A percentile compares a stretch with the other conserved stretches of the same genome.
Evolutionary conservation across 2,113 vertebrate species (phyloP).

Genomic region (Strix aluco): DNA sequence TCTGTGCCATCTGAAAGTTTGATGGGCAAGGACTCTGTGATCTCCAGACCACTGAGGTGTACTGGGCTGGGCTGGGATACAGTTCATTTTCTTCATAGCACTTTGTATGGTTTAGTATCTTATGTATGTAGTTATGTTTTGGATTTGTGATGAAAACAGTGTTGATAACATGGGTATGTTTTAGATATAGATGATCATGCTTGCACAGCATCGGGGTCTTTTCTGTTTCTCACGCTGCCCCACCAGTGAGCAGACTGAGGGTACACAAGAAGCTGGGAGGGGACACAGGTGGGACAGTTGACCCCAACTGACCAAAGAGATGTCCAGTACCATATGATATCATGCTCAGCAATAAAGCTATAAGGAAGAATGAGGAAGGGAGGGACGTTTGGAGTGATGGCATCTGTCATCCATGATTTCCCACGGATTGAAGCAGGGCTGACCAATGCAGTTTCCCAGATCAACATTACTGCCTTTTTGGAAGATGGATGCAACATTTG

Average conservation of each 20-base stretch:
- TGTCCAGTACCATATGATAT: fast-evolving
- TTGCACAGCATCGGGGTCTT: not conserved
- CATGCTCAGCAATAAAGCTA: too few species aligned
- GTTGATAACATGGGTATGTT: not conserved
- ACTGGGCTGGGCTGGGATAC: not conserved
- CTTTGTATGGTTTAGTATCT: not conserved
- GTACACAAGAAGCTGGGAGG: not conserved
- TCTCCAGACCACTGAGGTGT: not conserved
- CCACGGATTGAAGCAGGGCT: not conserved
- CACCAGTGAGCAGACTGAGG: fast-evolving
- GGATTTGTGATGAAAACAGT: not conserved
- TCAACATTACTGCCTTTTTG: not conserved
- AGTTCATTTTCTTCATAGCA: not conserved
- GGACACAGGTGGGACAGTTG: not conserved
- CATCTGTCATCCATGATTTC: not conserved
- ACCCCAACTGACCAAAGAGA: not conserved
- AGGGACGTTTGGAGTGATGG: fast-evolving
- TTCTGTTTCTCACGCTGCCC: not conserved
- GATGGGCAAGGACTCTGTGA: not conserved
- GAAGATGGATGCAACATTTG: not conserved
- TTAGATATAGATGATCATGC: not conserved
- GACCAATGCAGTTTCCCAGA: not conserved
- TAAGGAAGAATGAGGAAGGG: not conserved
- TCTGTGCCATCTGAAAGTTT: not conserved
- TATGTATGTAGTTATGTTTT: not conserved